Base-by-base conservation (phyloP, 2,113 vertebrate species). In the Diadophis punctatus region DNA sequence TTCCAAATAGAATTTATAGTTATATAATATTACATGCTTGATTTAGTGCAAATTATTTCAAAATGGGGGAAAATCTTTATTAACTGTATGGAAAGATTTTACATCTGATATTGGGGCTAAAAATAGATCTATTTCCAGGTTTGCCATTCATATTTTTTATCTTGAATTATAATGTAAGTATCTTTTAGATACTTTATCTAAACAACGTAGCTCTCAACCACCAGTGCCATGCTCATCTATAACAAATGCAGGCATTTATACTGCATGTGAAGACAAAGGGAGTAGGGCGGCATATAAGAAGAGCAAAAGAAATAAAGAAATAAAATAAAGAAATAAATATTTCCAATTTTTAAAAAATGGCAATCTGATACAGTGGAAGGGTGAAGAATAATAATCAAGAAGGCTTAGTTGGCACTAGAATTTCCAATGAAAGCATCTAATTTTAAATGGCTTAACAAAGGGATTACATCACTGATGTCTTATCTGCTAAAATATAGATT, bases 1-100 rank as follows among this genome's bases (percentile, higher is more conserved):
- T 92, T 49, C 22, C 55, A 80, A 92, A 39, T 48, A 91, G 74
- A 94, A 68, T 95, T 92, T 95, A 60, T 92, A 80, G 25, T 39
- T 87, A 74, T 1, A 91, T 43, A 63, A 84, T 93, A 92, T 86
- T 1, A 93, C 39, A 80, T 90, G 8, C 1, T 90, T 94, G 94
- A 11, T 51, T 9, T 90, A 90, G 7, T 74, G 3, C 87, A 92
- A 91, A 90, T 11, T 53, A 89, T 27, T 11, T 3, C 46, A 22
- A 11, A 88, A 92, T 91, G 90, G 86, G 46, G 90, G 92, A 1
- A 4, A 22, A 80, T 43, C 34, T 43, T 16, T 43, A 43, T 80
- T 80, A 80, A 87, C 49, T 51, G 55, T 74, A 20, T 7, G 25
- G 52, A 34, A 80, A 80, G 91, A 51, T 91, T 93, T 43, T 11